Base-by-base conservation (phyloP, 2,797 vertebrate genomes). In the Sebastes iracundus region DNA sequence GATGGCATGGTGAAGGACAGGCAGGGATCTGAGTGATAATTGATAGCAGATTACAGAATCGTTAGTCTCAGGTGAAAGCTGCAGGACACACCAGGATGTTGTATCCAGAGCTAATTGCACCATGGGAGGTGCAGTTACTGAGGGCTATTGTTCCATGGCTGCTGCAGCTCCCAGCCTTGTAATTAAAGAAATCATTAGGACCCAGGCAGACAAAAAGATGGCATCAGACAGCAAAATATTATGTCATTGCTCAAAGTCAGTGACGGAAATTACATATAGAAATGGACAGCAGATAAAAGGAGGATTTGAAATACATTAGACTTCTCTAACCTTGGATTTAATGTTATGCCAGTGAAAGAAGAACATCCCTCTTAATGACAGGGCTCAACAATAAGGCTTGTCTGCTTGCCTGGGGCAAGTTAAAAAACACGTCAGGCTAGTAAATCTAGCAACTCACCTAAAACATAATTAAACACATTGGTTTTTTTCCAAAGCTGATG, bases 111-210 rank as follows among this genome's bases (percentile, higher is more conserved):
- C 83, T 93, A 93, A 93, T 88, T 90, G 83, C 83, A 75, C 77
- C 72, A 55, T 10, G 82, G 82, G 87, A 68, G 75, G 74, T 60
- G 56, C 20, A 64, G 85, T 71, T 59, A 75, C 82, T 23, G 58
- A 33, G 68, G 75, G 42, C 71, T 59, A 79, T 90, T 86, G 82
- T 90, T 81, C 65, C 61, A 27, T 35, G 52, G 77, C 75, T 66
- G 83, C 59, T 60, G 59, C 77, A 61, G 84, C 83, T 73, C 64
- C 61, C 78, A 65, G 77, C 74, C 80, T 83, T 89, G 79, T 93
- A 92, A 94, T 95, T 94, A 92, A 91, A 90, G 69, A 79, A 80
- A 83, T 91, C 88, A 93, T 93, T 94, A 91, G 84, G 55, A 84
- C 77, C 63, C 87, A 72, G 68, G 74, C 86, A 61, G 23, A 88